Evolutionary conservation across 2,113 vertebrate species (phyloP).

Genomic region (Psephotus haematonotus): DNA sequence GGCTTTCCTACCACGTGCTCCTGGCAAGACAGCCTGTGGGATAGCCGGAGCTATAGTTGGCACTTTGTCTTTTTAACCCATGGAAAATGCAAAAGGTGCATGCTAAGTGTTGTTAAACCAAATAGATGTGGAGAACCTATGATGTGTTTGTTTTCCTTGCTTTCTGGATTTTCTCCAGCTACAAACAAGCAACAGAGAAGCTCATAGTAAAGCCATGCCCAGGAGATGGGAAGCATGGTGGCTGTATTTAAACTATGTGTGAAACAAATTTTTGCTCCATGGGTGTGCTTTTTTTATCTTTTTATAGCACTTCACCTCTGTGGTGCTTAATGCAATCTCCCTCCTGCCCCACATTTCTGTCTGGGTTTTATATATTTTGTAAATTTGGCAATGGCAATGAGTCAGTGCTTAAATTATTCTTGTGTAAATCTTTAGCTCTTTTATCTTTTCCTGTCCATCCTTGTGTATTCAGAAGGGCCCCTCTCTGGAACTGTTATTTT

Average conservation of each 20-base stretch:
- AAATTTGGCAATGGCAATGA: conserved; percentile 21
- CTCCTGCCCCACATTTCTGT: not conserved
- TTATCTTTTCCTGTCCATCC: not conserved
- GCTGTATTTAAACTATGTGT: not conserved
- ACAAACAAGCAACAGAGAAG: not conserved
- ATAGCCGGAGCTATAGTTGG: not conserved
- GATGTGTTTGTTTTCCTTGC: conserved; percentile 22
- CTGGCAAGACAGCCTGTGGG: not conserved
- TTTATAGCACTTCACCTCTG: not conserved
- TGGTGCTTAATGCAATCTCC: not conserved
- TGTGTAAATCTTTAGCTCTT: not conserved
- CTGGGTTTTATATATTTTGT: conserved; percentile 24
- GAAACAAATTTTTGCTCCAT: not conserved
- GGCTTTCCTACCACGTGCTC: conserved; percentile 6
- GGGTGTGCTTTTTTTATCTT: not conserved
- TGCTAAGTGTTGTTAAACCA: not conserved
- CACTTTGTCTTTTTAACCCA: not conserved
- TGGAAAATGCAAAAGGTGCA: not conserved
- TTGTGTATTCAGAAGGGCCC: not conserved
- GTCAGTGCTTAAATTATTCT: conserved; percentile 34
- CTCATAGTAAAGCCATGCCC: not conserved
- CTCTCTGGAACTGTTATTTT: conserved; percentile 17
- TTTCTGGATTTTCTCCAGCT: conserved; percentile 13
- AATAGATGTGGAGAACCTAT: fast-evolving
- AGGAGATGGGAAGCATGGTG: not conserved